Percentiles rank a stretch among this genome's conserved stretches.
phyloP scores from a whole-genome alignment of 2,888 invertebrate species.

The Nemurella pictetii region DNA sequence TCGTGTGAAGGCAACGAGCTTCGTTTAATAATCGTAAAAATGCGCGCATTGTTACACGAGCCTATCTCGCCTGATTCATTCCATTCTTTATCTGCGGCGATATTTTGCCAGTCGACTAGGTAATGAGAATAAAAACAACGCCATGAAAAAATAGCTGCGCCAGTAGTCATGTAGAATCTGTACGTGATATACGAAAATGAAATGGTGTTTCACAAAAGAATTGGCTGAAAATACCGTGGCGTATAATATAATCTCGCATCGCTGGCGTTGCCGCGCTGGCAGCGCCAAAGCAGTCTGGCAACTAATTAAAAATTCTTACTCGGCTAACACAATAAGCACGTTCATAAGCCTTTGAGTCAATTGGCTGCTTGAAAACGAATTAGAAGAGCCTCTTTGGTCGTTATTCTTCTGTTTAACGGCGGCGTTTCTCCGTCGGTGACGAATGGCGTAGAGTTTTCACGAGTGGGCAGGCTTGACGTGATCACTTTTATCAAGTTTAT shows the following conservation, averaged over 20 bases:
- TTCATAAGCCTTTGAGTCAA: slow-evolving; percentile 14
- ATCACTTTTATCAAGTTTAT: not conserved
- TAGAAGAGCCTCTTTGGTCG: not conserved
- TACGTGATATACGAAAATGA: not conserved
- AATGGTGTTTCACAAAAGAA: slow-evolving; percentile 9
- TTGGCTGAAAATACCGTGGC: slow-evolving; percentile 7
- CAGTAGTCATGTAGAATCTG: slow-evolving; percentile 16
- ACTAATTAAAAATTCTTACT: slow-evolving; percentile 29
- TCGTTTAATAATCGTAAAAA: slow-evolving; percentile 18
- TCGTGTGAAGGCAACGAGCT: not conserved
- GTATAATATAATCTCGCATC: slow-evolving; percentile 20
- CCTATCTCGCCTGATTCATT: slow-evolving; percentile 19
- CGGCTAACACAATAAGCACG: slow-evolving; percentile 17
- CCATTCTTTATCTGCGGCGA: not conserved
- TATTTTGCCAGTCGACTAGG: slow-evolving; percentile 15
- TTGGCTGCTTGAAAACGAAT: slow-evolving; percentile 9
- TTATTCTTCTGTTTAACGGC: not conserved
- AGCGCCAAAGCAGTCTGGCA: not conserved
- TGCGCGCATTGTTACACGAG: slow-evolving; percentile 8
- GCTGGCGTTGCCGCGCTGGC: not conserved
- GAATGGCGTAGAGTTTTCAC: not conserved
- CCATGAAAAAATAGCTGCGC: not conserved
- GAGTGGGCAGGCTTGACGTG: not conserved
- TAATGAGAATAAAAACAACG: slow-evolving; percentile 17
- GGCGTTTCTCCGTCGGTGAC: not conserved